phyloP scores from a whole-genome alignment of 1,140 invertebrate genomes.

The Tenebrio molitor region DNA sequence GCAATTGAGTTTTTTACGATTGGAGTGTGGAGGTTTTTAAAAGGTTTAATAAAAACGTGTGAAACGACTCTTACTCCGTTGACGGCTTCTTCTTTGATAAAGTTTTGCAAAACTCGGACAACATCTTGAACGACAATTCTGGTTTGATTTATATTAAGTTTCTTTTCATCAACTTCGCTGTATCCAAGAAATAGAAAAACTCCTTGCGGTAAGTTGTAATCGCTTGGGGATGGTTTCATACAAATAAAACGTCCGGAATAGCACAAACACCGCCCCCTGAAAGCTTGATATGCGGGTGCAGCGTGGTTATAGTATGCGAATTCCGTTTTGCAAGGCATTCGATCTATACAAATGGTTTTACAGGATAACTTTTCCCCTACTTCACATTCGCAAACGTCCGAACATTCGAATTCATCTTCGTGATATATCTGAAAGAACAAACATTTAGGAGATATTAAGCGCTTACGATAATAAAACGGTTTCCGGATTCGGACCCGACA shows the following conservation, averaged over 20 bases:
- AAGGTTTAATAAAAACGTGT: constrained; percentile 20
- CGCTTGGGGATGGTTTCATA: constrained; percentile 86
- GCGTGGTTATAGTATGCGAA: constrained; percentile 91
- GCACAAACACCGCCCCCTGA: constrained; percentile 88
- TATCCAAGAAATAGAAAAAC: constrained; percentile 90
- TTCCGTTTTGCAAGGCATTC: constrained; percentile 86
- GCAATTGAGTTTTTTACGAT: constrained; percentile 3
- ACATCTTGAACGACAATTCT: constrained; percentile 85
- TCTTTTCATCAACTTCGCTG: constrained; percentile 84
- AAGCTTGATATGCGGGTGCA: constrained; percentile 89
- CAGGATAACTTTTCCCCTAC: constrained; percentile 82
- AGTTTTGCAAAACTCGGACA: constrained; percentile 82
- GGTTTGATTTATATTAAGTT: constrained; percentile 82
- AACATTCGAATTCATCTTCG: constrained; percentile 86
- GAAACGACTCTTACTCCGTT: constrained; percentile 73
- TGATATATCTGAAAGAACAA: constrained; percentile 80
- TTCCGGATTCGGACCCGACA: background rate
- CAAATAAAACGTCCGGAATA: constrained; percentile 92
- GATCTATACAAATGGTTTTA: constrained; percentile 87
- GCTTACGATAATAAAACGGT: background rate
- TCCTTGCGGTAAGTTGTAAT: constrained; percentile 83
- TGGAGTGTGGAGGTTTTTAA: constrained; percentile 13
- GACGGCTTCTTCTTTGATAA: constrained; percentile 78
- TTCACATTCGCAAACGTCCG: constrained; percentile 85
- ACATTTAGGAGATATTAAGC: constrained; percentile 18